phyloP scores from a whole-genome alignment of 2,888 invertebrate species.

The Caenorhabditis afra region DNA sequence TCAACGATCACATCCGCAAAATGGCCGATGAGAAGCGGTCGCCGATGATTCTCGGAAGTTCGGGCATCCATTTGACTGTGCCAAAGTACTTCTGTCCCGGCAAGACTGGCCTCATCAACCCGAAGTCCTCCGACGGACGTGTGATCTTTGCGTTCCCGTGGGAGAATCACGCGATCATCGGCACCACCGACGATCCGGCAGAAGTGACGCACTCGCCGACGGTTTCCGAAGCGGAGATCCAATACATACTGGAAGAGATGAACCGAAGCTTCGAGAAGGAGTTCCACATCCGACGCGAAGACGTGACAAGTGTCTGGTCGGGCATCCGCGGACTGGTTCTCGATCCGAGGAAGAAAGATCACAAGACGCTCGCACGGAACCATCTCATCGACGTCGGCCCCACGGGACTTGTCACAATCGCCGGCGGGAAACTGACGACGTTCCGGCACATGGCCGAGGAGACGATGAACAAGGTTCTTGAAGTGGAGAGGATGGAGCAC shows the following conservation, averaged over 20 bases:
- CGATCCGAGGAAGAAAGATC: conserved; percentile 41
- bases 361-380: conserved; percentile 23
- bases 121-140: conserved; percentile 41
- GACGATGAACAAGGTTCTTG: conserved; percentile 35
- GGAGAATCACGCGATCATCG: conserved; percentile 37
- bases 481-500: conserved; percentile 3
- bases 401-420: conserved; percentile 41
- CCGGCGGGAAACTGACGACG: conserved; percentile 50
- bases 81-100: conserved; percentile 45
- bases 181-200: conserved; percentile 28
- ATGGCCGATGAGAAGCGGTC: conserved; percentile 32
- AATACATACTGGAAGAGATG: conserved; percentile 44
- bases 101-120: conserved; percentile 29
- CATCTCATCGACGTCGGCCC: conserved; percentile 39
- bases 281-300: conserved; percentile 35
- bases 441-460: conserved; percentile 48
- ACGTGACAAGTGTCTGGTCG: conserved; percentile 42
- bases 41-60: conserved; percentile 37
- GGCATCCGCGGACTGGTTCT: conserved; percentile 38
- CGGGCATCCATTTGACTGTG: conserved; percentile 39
- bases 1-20: conserved; percentile 34
- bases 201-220: conserved; percentile 18
- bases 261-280: conserved; percentile 36
- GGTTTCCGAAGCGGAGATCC: conserved; percentile 26
- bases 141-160: conserved; percentile 44